Evolutionary conservation across 2,797 vertebrate species (phyloP).

Genomic region (Botia kubotai): DNA sequence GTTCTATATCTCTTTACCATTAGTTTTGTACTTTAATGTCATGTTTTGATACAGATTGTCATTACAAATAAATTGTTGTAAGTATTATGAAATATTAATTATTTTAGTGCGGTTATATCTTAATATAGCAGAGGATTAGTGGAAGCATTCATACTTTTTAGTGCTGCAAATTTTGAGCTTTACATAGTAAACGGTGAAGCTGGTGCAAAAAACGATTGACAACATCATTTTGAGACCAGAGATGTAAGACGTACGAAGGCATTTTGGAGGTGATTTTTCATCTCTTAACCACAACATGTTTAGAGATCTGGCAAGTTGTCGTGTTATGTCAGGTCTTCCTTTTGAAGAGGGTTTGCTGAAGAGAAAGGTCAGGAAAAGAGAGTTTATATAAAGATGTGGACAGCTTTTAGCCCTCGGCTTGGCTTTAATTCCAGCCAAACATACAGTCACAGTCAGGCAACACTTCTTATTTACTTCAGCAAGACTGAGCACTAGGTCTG

Average conservation of each 20-base stretch:
- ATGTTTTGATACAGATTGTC: not conserved
- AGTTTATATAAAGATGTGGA: constrained; percentile 80
- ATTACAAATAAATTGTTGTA: not conserved
- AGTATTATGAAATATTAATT: not conserved
- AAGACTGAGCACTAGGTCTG: constrained; percentile 77
- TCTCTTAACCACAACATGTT: constrained; percentile 72
- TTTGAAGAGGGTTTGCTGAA: constrained; percentile 77
- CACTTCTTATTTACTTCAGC: constrained; percentile 82
- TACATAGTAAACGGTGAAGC: not conserved
- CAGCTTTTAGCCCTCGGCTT: constrained; percentile 83
- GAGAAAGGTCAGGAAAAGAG: constrained; percentile 84
- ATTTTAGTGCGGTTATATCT: not conserved
- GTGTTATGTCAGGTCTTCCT: constrained; percentile 81
- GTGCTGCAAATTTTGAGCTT: not conserved
- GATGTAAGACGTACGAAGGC: constrained; percentile 46
- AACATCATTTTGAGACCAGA: not conserved
- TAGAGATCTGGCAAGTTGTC: constrained; percentile 83
- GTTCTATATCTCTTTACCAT: too few species aligned
- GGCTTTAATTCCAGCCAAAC: constrained; percentile 82
- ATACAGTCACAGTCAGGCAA: constrained; percentile 78
- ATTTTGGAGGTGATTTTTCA: constrained; percentile 51
- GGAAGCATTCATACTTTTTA: not conserved
- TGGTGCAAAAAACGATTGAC: not conserved
- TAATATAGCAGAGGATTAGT: not conserved
- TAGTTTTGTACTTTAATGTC: too few species aligned